Evolutionary conservation across 2,797 vertebrate species (phyloP), one percentile per base, ranked within the genome.

Genomic region (Epinephelus awoara): DNA sequence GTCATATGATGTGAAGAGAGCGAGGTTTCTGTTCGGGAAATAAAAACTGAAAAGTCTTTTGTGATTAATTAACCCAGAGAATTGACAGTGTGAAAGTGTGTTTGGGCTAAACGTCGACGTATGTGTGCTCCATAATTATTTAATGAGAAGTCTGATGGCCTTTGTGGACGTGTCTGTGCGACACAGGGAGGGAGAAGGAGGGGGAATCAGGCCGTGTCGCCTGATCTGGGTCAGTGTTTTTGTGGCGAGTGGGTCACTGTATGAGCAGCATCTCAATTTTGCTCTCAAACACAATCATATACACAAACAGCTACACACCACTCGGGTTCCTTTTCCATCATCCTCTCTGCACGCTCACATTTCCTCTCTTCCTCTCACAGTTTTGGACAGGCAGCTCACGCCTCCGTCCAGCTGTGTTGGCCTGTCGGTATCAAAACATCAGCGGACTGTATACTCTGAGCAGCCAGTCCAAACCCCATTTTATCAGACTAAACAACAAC

Each of bases 391-490:
- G 25, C 18, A 12, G 58, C 69, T 57, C 52, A 59, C 12, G 34
- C 64, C 52, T 67, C 19, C 0, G 4, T 62, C 67, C 88, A 85
- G 83, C 75, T 85, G 83, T 84, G 79, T 66, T 51, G 21, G 47
- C n/a, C 23, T 2, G 40, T 86, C 64, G 4, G 65, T 23, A 77
- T 79, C 56, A 76, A 74, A 66, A 57, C 2, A 6, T 77, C 73
- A 78, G 29, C 13, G 5, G 7, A 46, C n/a, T 58, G 51, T 67
- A 58, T 42, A 29, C 29, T 42, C 25, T 10, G 17, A 40, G 25
- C 50, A 38, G n/a, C 40, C 1, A 4, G 25, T 49, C 14, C 3
- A 51, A 23, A 29, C 46, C 1, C 1, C 1, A 63, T 47, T 10
- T 21, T 57, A 9, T 0, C 15, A 38, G 17, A 25, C 44, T 34